Base-by-base conservation (phyloP, 1,140 invertebrate genomes). In the Teleopsis dalmanni region DNA sequence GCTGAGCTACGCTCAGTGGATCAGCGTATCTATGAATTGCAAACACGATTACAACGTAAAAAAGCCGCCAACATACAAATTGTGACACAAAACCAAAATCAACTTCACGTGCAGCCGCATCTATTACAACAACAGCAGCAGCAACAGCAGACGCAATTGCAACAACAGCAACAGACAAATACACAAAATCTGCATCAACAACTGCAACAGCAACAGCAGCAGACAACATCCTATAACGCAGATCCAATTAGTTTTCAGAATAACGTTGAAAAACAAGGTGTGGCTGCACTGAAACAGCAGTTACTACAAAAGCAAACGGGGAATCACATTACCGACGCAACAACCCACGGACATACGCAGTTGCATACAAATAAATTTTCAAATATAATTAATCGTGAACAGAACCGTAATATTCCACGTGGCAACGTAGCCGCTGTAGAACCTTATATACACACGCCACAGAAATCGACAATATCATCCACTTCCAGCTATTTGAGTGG, bases 1-100 rank as follows among this genome's bases (percentile, higher is more conserved):
- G 88, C 91, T 49, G 92, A 97, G 71, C 85, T 95, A 75, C 78
- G 84, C 14, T 82, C 85, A 42, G 92, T 97, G 61, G 94, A 97
- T 72, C 83, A 89, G 53, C 77, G 91, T 47, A 96, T 98, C 62
- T 88, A 88, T 13, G 92, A 97, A 65, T 75, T 95, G 19, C 92
- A 96, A 66, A 88, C 91, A 56, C 78, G 93, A 23, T 73, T 98
- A 52, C 87, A 95, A 58, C 77, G 84, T 48, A 95, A 94, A 64
- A 77, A 91, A 56, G 79, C 90, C 27, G 78, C 91, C 49, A 91
- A 93, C 66, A 43, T 55, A 54, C 47, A 55, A 48, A 48, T 40
- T n/a, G 38, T 43, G 33, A 55, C 55, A 22, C 60, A 59, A 27
- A 58, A 64, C 21, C 55, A 61, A n/a, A 58, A 64, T 42, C 58